Evolutionary conservation across 2,888 invertebrate species (phyloP).

Genomic region (Dolomedes plantarius): DNA sequence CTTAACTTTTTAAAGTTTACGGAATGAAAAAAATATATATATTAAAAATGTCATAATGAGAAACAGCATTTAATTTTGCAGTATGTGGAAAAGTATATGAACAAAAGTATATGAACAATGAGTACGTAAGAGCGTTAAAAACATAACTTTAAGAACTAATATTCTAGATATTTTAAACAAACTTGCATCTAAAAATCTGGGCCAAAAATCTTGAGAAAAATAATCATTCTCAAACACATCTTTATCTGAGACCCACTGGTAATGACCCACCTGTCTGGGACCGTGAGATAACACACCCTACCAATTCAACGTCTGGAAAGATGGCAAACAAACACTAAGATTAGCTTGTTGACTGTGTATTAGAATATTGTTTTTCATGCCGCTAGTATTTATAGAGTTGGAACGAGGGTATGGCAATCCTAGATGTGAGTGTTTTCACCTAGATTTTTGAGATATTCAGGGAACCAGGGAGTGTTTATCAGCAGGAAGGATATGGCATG

Average conservation of each 20-base stretch:
- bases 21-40: too few relatives aligned
- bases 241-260: not conserved
- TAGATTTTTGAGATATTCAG: not conserved
- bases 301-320: slow-evolving; percentile 12
- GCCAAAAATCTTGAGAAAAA: not conserved
- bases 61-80: too few relatives aligned
- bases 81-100: too few relatives aligned
- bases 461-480: not conserved
- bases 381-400: too few relatives aligned
- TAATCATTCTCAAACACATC: not conserved
- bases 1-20: too few relatives aligned
- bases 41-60: too few relatives aligned
- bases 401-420: not conserved
- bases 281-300: slow-evolving; percentile 4
- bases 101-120: too few relatives aligned
- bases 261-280: slow-evolving; percentile 16
- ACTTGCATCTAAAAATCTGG: too few relatives aligned
- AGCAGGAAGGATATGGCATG: not conserved
- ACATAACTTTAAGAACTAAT: too few relatives aligned
- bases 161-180: too few relatives aligned
- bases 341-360: slow-evolving; percentile 10
- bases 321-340: not conserved
- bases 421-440: not conserved
- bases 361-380: slow-evolving; percentile 6
- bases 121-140: too few relatives aligned